phyloP scores from a whole-genome alignment of 2,113 vertebrate species.

The Acrocephalus arundinaceus region DNA sequence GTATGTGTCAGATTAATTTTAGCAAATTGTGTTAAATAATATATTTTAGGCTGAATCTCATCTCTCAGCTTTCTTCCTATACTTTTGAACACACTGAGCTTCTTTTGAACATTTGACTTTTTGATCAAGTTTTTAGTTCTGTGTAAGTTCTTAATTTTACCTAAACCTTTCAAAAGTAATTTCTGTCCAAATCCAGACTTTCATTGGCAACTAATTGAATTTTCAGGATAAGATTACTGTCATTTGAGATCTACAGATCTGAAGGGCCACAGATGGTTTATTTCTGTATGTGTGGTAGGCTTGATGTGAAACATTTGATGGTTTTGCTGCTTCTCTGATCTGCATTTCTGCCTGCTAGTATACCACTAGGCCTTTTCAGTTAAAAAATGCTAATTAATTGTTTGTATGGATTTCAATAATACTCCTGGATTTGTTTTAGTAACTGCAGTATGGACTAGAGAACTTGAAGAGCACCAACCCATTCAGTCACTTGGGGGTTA shows the following conservation, averaged over 20 bases:
- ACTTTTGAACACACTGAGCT: background rate
- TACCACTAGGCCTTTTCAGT: background rate
- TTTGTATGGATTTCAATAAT: background rate
- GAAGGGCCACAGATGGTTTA: background rate
- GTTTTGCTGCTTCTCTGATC: background rate
- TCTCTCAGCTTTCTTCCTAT: background rate
- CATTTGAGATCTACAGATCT: background rate
- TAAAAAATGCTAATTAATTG: background rate
- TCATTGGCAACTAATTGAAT: background rate
- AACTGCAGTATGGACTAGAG: background rate
- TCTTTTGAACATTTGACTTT: background rate
- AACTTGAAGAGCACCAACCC: background rate
- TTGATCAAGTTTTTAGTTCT: background rate
- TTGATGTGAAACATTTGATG: background rate
- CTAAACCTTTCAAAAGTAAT: background rate
- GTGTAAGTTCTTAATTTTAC: background rate
- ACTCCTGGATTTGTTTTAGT: background rate
- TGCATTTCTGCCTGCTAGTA: background rate
- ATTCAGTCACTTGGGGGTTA: background rate
- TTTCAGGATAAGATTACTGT: background rate
- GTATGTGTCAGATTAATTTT: background rate
- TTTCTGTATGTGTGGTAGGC: background rate
- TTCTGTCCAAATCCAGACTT: background rate
- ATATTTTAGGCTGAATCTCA: background rate
- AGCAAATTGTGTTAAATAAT: background rate